Base-by-base conservation (phyloP, 1,140 invertebrate genomes). In the Lethrus apterus region DNA sequence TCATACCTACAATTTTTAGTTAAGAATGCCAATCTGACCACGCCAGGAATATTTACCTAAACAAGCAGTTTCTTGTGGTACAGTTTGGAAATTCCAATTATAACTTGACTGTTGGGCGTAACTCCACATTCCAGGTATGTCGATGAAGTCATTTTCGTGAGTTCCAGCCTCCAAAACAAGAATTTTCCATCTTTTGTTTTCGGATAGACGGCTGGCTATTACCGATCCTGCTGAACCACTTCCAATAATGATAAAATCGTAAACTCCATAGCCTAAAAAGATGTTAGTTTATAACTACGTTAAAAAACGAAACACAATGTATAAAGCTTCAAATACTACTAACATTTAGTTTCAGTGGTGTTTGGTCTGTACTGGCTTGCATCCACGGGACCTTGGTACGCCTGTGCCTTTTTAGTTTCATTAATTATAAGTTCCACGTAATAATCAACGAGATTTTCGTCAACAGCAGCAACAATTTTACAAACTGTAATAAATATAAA, bases 61-160 rank as follows among this genome's bases (percentile, higher is more conserved):
- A 44, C 83, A 86, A 8, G 79, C 77, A 44, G 74, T 74, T 4
- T 69, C 51, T 53, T 89, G 80, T 1, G 79, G 77, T 52, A 85
- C 83, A 3, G 86, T 83, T 46, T 69, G 75, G 54, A 89, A 89
- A 5, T 78, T 76, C 86, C 88, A 90, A 65, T 89, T 89, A 55
- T 79, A 81, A 35, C 75, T 72, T 0, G 81, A 86, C 31, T 79
- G 68, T 29, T 85, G 81, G 21, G 84, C 72, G 4, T 78, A 69
- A 0, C 81, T 71, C 0, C 82, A 80, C 13, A 84, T 65, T 11
- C 82, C 64, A 0, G 85, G 85, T 3, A 87, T 74, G 53, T 88
- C 84, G 0, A 83, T 82, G 3, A 86, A 65, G 78, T 14, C 76
- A 80, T 52, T 84, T 78, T 24, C 80, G 73, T 23, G 69, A 73